Percentiles rank a stretch among this genome's conserved stretches.
Conservation (phyloP, 2,888 invertebrate species). For the Nemapogon koenigi region DNA sequence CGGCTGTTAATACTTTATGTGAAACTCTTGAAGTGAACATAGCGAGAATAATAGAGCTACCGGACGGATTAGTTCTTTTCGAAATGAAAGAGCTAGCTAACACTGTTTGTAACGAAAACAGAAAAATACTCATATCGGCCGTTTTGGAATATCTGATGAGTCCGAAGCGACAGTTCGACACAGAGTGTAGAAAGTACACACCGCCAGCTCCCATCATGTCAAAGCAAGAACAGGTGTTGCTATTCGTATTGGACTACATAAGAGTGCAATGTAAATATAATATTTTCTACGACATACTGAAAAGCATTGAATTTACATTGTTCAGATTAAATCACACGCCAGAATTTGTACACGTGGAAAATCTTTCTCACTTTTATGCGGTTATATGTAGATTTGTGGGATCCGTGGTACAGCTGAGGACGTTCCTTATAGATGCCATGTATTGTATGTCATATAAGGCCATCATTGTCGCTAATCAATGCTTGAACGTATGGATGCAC, state of each 20-base stretch:
- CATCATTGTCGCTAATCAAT: slow-evolving; percentile 39
- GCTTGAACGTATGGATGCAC: slow-evolving; percentile 46
- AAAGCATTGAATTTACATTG: slow-evolving; percentile 37
- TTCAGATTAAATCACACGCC: slow-evolving; percentile 43
- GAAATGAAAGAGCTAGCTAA: slow-evolving; percentile 32
- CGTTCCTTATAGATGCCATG: slow-evolving; percentile 52
- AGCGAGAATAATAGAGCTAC: too few relatives aligned
- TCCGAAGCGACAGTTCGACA: slow-evolving; percentile 33
- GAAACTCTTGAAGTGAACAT: too few relatives aligned
- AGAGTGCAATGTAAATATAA: too few relatives aligned
- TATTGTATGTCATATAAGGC: slow-evolving; percentile 50
- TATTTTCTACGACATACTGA: slow-evolving; percentile 26
- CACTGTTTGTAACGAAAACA: slow-evolving; percentile 25
- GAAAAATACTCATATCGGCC: slow-evolving; percentile 30
- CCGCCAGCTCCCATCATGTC: slow-evolving; percentile 42
- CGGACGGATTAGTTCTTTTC: too few relatives aligned
- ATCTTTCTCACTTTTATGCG: slow-evolving; percentile 47
- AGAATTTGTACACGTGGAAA: slow-evolving; percentile 38
- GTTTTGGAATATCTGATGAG: slow-evolving; percentile 34
- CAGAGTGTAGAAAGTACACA: slow-evolving; percentile 26
- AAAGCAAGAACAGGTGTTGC: slow-evolving; percentile 38
- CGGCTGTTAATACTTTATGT: too few relatives aligned
- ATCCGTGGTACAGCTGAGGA: slow-evolving; percentile 32
- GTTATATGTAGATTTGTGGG: slow-evolving; percentile 39
- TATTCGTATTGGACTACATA: slow-evolving; percentile 30